phyloP scores from a whole-genome alignment of 2,113 vertebrate genomes.

The Heterotilapia buettikoferi region DNA sequence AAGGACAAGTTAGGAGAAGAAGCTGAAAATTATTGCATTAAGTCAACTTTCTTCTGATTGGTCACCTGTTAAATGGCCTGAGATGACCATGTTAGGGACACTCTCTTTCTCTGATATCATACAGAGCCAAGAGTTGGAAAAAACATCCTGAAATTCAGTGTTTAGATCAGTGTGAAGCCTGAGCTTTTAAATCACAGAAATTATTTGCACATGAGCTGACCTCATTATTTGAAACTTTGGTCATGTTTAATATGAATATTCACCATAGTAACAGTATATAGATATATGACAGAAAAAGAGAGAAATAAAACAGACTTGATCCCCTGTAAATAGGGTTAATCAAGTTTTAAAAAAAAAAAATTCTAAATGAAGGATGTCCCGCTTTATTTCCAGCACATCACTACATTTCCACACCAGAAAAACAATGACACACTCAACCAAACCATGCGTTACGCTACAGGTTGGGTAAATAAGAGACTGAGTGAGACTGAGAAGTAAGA shows the following conservation, averaged over 20 bases:
- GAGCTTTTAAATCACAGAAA: neutral
- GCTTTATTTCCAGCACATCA: neutral
- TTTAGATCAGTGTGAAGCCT: neutral
- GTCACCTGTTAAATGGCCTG: neutral
- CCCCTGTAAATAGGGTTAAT: neutral
- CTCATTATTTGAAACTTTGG: neutral
- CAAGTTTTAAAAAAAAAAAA: neutral
- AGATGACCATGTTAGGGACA: neutral
- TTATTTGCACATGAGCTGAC: neutral
- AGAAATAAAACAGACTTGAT: neutral
- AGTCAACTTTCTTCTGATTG: neutral
- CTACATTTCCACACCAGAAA: neutral
- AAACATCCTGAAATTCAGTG: neutral
- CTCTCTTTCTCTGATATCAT: neutral
- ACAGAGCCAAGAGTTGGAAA: neutral
- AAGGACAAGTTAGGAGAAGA: neutral
- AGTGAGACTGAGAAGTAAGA: conserved; percentile 44
- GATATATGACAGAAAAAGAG: neutral
- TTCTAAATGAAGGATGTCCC: neutral
- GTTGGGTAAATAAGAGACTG: conserved; percentile 33
- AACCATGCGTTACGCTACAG: neutral
- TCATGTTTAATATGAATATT: neutral
- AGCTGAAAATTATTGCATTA: neutral
- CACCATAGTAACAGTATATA: neutral
- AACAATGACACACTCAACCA: neutral